phyloP scores from a whole-genome alignment of 1,140 invertebrate species.

The Choristoneura fumiferana region DNA sequence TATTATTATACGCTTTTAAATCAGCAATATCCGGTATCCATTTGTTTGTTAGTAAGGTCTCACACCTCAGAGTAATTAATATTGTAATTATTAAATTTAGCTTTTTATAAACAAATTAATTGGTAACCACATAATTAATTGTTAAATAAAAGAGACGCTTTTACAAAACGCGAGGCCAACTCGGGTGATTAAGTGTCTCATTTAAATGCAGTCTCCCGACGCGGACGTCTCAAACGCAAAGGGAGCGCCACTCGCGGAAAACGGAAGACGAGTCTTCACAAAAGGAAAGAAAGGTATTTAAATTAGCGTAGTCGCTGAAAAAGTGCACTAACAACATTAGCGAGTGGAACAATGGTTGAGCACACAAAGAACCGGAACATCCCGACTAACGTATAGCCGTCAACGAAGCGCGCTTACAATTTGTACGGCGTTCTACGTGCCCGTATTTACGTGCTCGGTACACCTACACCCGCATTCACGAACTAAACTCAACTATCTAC shows the following conservation, averaged over 20 bases:
- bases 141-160: constrained; percentile 63
- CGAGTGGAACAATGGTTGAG: constrained; percentile 68
- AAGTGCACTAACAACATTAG: constrained; percentile 78
- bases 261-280: constrained; percentile 73
- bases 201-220: constrained; percentile 77
- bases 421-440: constrained; percentile 15
- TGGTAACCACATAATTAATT: constrained; percentile 61
- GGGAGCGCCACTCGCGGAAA: constrained; percentile 67
- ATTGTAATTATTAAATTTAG: not conserved
- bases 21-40: too few relatives aligned
- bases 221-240: constrained; percentile 72
- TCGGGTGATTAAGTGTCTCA: constrained; percentile 77
- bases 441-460: constrained; percentile 12
- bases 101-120: constrained; percentile 44
- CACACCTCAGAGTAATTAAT: too few relatives aligned
- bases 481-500: constrained; percentile 7
- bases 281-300: constrained; percentile 76
- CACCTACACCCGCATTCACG: not conserved
- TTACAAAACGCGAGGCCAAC: constrained; percentile 68
- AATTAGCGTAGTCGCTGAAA: constrained; percentile 76
- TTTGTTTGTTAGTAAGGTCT: too few relatives aligned
- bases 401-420: constrained; percentile 19
- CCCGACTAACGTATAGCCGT: constrained; percentile 33
- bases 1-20: too few relatives aligned
- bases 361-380: constrained; percentile 65